Base-by-base conservation (phyloP, 1,140 invertebrate genomes). In the Euglossa dilemma region DNA sequence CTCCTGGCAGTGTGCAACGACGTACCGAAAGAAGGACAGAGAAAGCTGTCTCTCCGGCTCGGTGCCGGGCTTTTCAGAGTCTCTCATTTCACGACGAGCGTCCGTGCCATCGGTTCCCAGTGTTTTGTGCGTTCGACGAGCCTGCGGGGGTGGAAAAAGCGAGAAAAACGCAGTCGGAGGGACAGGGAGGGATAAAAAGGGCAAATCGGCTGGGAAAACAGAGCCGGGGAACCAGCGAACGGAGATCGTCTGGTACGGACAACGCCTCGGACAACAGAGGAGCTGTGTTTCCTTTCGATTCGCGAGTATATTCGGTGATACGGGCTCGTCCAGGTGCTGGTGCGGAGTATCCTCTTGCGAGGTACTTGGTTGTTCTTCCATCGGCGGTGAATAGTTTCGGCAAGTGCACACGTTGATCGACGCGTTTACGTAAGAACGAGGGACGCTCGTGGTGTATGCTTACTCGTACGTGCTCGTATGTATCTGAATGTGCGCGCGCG, bases 341-440 rank as follows among this genome's bases (percentile, higher is more conserved):
- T 75, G 59, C 50, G 64, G n/a, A 70, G 77, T 20, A 67, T 45
- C 67, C 47, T 52, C 11, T 66, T 52, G n/a, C n/a, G n/a, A n/a
- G n/a, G n/a, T n/a, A n/a, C n/a, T n/a, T n/a, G n/a, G n/a, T n/a
- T n/a, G n/a, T n/a, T n/a, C n/a, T n/a, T n/a, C n/a, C n/a, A n/a
- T n/a, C n/a, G n/a, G n/a, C n/a, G n/a, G 67, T 72, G 50, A 61
- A 71, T 50, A 57, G 36, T 54, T 47, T 57, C 47, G 50, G 64
- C 16, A 52, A 69, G 70, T 75, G 82, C 73, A 78, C 86, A 78
- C 86, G 83, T 63, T 73, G 71, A 64, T 79, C 80, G 72, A 80
- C 82, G 81, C 71, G 61, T 89, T 88, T 88, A 84, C 83, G 85
- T 91, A 89, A 90, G 89, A 85, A 89, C 70, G 67, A 89, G 63